Evolutionary conservation across 2,888 invertebrate genomes (phyloP).

Genomic region (Chloroclysta siterata): DNA sequence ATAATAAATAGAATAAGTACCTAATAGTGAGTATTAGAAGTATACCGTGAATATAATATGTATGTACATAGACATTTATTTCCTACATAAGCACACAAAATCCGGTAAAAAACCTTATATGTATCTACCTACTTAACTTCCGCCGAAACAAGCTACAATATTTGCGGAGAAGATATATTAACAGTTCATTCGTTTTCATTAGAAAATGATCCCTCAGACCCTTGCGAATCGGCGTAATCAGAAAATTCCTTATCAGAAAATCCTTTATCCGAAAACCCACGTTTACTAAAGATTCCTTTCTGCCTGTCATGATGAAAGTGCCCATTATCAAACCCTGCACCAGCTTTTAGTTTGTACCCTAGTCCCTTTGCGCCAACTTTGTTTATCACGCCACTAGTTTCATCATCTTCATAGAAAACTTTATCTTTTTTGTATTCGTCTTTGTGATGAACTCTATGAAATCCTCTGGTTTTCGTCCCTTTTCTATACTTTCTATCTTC

Average conservation of each 20-base stretch:
- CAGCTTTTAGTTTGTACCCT: conserved; percentile 72
- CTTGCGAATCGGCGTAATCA: conserved; percentile 76
- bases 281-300: conserved; percentile 74
- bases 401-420: conserved; percentile 84
- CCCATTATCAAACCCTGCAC: conserved; percentile 70
- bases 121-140: too few species aligned
- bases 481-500: conserved; percentile 80
- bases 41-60: too few species aligned
- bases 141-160: too few species aligned
- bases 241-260: conserved; percentile 77
- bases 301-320: conserved; percentile 70
- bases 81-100: too few species aligned
- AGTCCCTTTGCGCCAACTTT: conserved; percentile 80
- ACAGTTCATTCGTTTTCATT: conserved; percentile 38
- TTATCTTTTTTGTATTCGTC: conserved; percentile 86
- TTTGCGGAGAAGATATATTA: neutral
- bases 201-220: conserved; percentile 66
- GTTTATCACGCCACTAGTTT: conserved; percentile 78
- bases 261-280: conserved; percentile 80
- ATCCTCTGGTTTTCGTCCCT: conserved; percentile 84
- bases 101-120: too few species aligned
- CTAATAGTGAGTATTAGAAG: too few species aligned
- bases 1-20: too few species aligned
- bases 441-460: conserved; percentile 84
- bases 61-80: too few species aligned